Base-by-base conservation (phyloP, 2,888 invertebrate genomes). In the Hypercompe scribonia region DNA sequence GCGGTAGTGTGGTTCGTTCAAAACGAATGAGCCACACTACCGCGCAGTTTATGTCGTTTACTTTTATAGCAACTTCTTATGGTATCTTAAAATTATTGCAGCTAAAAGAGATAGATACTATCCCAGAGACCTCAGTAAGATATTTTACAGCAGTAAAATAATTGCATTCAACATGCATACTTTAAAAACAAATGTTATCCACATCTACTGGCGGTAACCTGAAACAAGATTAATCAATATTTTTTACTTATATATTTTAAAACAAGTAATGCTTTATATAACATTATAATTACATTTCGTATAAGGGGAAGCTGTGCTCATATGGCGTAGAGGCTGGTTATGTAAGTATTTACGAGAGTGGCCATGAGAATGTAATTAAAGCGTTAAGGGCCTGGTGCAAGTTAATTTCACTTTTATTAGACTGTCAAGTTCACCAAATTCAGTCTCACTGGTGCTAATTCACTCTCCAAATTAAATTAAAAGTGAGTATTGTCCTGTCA, bases 71-170 rank as follows among this genome's bases (percentile, higher is more conserved):
- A 7, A 1, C 54, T 31, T 33, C 24, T 68, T 68, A 58, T 36
- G 68, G 34, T 68, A 54, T 28, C 18, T 54, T n/a, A n/a, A 54
- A 68, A 66, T 66, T 33, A 46, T 46, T 66, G 33, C 31, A 24
- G 46, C 2, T 28, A 61, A 61, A 66, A 24, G 31, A 46, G 66
- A 46, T 83, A 85, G 82, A 83, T 83, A 77, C 81, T 81, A 84
- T 79, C 84, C 79, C 78, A 58, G 68, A 75, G 73, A 77, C 66
- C 68, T 77, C 76, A 42, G 50, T 68, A 74, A 72, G 39, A 65
- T 70, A 75, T 73, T 78, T 70, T 79, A 76, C 74, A 72, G 70
- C 66, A 75, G 73, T 73, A 72, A 80, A 81, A 77, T 71, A 77
- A 81, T 73, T 75, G 74, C 79, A 78, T 82, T 79, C 79, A 54